Percentiles rank a stretch among this genome's conserved stretches.
Evolutionary conservation across 1,140 invertebrate genomes (phyloP).

Genomic region (Drosophila subpulchrella): DNA sequence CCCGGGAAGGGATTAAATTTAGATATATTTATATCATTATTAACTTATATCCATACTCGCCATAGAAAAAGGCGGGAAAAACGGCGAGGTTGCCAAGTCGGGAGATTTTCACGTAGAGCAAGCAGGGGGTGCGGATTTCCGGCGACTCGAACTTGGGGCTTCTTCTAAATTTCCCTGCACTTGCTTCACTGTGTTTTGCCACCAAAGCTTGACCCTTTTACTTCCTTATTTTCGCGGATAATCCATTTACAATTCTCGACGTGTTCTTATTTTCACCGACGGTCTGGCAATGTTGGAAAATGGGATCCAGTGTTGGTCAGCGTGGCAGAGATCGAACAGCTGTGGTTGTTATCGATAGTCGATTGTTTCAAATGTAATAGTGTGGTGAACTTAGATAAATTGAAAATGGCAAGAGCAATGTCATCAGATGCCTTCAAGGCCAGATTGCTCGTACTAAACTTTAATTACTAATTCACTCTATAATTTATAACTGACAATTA

Average conservation of each 20-base stretch:
- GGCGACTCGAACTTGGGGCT: background rate
- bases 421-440: no score
- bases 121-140: background rate
- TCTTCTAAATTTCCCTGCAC: background rate
- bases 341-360: background rate
- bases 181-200: background rate
- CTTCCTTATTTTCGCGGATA: background rate
- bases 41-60: background rate
- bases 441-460: background rate
- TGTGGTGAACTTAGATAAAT: background rate
- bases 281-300: background rate
- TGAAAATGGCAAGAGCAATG: background rate
- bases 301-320: background rate
- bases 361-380: background rate
- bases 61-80: conserved; percentile 56
- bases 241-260: conserved; percentile 1
- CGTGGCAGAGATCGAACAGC: background rate
- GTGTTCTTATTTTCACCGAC: background rate
- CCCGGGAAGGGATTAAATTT: background rate
- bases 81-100: conserved; percentile 18
- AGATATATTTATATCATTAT: background rate
- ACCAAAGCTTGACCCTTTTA: background rate
- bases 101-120: background rate
- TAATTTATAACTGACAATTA: background rate
- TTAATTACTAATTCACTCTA: background rate